phyloP scores from a whole-genome alignment of 2,888 invertebrate species.

The Laspeyria flexula region DNA sequence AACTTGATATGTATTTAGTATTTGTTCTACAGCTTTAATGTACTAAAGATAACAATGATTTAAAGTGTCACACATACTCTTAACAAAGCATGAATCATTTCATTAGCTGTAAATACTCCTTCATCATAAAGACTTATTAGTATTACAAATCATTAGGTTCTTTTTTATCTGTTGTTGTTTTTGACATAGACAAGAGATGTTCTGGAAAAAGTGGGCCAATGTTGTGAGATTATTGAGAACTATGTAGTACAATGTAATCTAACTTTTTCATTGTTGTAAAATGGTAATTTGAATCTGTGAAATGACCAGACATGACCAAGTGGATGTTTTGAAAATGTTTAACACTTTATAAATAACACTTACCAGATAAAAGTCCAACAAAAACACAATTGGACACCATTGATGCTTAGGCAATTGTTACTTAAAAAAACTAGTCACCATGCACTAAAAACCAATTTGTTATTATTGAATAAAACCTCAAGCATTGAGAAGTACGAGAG shows the following conservation, averaged over 20 bases:
- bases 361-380: conserved; percentile 68
- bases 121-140: conserved; percentile 12
- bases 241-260: neutral
- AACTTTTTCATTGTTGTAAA: neutral
- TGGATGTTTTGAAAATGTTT: too few relatives aligned
- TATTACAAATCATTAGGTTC: conserved; percentile 14
- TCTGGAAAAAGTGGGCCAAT: neutral
- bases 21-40: too few relatives aligned
- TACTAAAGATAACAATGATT: too few relatives aligned
- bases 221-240: neutral
- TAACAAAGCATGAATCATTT: conserved; percentile 20
- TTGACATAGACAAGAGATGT: neutral
- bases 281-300: neutral
- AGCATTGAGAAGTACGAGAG: conserved; percentile 55
- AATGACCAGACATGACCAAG: too few relatives aligned
- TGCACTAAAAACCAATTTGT: conserved; percentile 25
- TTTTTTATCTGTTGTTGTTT: conserved; percentile 6
- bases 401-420: conserved; percentile 46
- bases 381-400: conserved; percentile 79
- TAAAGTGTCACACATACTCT: neutral
- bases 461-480: conserved; percentile 41
- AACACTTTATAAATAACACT: conserved; percentile 38
- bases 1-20: too few relatives aligned
- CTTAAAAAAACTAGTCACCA: conserved; percentile 29
- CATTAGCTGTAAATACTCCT: conserved; percentile 3